Conservation (phyloP, 2,797 vertebrate species). For the Sphenopsis melanotis region DNA sequence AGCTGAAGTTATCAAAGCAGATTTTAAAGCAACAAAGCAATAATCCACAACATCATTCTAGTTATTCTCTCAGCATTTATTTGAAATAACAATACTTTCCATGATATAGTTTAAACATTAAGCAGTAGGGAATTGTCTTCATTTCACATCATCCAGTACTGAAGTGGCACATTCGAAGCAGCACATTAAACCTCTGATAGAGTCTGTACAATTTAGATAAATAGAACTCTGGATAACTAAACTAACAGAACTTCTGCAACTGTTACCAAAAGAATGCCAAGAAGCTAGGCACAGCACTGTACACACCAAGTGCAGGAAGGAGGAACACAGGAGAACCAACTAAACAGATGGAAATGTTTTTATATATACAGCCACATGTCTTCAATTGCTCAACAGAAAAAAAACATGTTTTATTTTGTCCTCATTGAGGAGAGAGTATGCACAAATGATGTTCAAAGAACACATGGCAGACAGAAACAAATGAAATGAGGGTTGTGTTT, state of each 20-base stretch:
- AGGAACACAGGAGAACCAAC: slow-evolving; percentile 48
- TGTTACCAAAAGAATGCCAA: slow-evolving; percentile 82
- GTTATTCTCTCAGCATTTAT: slow-evolving; percentile 77
- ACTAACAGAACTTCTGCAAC: slow-evolving; percentile 75
- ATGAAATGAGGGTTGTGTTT: slow-evolving; percentile 21
- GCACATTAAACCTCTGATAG: slow-evolving; percentile 68
- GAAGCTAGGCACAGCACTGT: slow-evolving; percentile 82
- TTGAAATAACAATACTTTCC: slow-evolving; percentile 77
- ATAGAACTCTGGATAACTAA: slow-evolving; percentile 77
- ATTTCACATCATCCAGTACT: slow-evolving; percentile 72
- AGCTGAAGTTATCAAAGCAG: not conserved
- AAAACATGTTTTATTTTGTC: slow-evolving; percentile 83
- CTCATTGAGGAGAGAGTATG: slow-evolving; percentile 96
- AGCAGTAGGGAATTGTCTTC: slow-evolving; percentile 75
- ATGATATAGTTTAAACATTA: slow-evolving; percentile 71
- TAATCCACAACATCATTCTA: not conserved
- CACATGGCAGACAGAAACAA: slow-evolving; percentile 62
- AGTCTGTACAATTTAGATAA: slow-evolving; percentile 80
- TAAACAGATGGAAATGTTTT: slow-evolving; percentile 36
- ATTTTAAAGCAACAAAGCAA: slow-evolving; percentile 4
- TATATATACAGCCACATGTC: slow-evolving; percentile 68
- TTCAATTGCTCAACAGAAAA: slow-evolving; percentile 77
- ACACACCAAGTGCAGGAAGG: slow-evolving; percentile 79
- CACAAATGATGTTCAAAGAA: slow-evolving; percentile 73
- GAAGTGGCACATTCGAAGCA: slow-evolving; percentile 75